phyloP scores from a whole-genome alignment of 2,797 vertebrate genomes.

The Tragelaphus eurycerus region DNA sequence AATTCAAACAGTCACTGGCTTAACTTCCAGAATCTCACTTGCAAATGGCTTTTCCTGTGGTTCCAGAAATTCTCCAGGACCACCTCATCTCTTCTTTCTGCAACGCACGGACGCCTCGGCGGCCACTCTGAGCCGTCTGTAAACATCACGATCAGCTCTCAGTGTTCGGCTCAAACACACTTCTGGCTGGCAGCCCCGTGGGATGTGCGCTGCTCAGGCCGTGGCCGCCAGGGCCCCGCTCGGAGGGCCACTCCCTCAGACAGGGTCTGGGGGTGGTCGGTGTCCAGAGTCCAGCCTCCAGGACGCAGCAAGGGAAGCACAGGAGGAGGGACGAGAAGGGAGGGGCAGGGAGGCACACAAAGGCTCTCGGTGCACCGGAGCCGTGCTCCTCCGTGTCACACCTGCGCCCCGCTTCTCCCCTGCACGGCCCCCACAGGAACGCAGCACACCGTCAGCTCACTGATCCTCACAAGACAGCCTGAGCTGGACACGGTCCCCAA shows the following conservation, averaged over 20 bases:
- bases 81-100: background rate
- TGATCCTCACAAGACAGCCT: background rate
- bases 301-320: background rate
- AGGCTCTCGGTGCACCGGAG: background rate
- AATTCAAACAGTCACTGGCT: background rate
- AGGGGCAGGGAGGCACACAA: background rate
- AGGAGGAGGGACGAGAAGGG: background rate
- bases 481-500: background rate
- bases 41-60: background rate
- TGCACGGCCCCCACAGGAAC: no score
- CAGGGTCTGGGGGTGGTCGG: background rate
- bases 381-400: background rate
- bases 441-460: background rate
- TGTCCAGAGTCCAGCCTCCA: background rate
- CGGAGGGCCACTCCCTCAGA: background rate
- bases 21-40: background rate
- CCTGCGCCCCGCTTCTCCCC: background rate
- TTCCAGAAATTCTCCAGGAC: background rate
- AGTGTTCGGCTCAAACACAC: background rate
- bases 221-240: background rate
- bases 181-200: background rate
- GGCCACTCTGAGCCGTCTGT: background rate
- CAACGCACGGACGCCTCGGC: background rate
- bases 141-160: background rate
- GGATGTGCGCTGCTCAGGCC: background rate